A percentile compares a stretch with the other conserved stretches of the same genome.
Evolutionary conservation across 2,888 invertebrate genomes (phyloP).

Genomic region (Euclidia mi): DNA sequence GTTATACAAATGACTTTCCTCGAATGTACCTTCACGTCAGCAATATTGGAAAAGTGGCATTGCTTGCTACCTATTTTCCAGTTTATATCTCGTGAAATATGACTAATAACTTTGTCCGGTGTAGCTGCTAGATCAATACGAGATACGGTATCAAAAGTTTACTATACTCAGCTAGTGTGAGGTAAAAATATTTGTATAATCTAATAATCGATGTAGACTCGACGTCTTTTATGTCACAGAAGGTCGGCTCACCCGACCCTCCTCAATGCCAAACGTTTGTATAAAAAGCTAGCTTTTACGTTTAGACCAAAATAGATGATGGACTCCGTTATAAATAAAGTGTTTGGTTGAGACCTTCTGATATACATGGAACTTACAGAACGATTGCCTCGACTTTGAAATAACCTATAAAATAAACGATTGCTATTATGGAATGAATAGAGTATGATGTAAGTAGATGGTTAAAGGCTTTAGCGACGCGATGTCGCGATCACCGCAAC

Average conservation of each 20-base stretch:
- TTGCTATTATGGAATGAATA: no score
- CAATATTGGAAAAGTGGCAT: constrained; percentile 24
- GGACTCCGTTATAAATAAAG: constrained; percentile 9
- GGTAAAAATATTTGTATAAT: constrained; percentile 30
- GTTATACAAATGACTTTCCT: constrained; percentile 31
- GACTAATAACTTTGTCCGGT: constrained; percentile 16
- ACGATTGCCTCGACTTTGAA: no score
- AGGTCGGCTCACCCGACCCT: constrained; percentile 35
- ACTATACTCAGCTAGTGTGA: not conserved
- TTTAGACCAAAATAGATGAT: constrained; percentile 23
- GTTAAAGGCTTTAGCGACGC: no score
- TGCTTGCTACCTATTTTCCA: constrained; percentile 23
- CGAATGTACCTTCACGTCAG: constrained; percentile 18
- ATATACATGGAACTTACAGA: no score
- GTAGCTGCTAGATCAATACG: constrained; percentile 3
- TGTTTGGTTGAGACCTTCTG: not conserved
- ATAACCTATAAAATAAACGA: no score
- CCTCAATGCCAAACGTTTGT: constrained; percentile 32
- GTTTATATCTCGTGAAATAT: constrained; percentile 26
- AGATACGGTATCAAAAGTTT: not conserved
- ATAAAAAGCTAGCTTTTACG: constrained; percentile 32
- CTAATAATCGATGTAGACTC: constrained; percentile 35
- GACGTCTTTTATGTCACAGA: constrained; percentile 22
- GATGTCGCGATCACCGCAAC: no score
- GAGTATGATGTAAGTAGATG: no score